Percentiles rank a stretch among this genome's conserved stretches.
Evolutionary conservation across 2,888 invertebrate genomes (phyloP).

Genomic region (Hirtodrosophila cameraria): DNA sequence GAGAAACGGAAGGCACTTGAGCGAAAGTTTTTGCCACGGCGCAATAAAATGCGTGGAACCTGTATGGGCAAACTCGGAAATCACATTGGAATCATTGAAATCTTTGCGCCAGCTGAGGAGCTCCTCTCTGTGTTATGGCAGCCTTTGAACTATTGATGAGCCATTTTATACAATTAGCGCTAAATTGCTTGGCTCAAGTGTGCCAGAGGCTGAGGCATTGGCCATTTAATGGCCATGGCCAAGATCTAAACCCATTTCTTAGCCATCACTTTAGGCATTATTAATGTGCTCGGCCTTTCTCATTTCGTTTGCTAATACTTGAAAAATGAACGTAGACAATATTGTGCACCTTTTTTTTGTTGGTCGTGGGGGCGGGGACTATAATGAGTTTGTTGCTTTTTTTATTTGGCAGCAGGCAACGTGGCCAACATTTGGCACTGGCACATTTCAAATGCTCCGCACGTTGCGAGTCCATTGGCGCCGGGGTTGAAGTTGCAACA

Average conservation of each 20-base stretch:
- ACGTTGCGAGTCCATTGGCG: conserved; percentile 55
- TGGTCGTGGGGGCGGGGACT: no score
- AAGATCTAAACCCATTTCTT: background rate
- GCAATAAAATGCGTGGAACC: conserved; percentile 64
- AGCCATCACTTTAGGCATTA: conserved; percentile 40
- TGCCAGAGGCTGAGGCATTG: conserved; percentile 14
- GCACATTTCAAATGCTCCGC: conserved; percentile 60
- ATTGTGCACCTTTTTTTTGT: conserved; percentile 65
- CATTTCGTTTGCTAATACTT: conserved; percentile 61
- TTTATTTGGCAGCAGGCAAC: conserved; percentile 28
- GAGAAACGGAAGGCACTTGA: conserved; percentile 77
- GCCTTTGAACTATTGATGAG: conserved; percentile 77
- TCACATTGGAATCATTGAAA: conserved; percentile 18
- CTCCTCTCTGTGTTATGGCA: conserved; percentile 23
- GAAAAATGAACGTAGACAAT: conserved; percentile 66
- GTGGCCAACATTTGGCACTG: conserved; percentile 50
- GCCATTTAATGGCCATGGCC: conserved; percentile 35
- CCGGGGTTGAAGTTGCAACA: conserved; percentile 59
- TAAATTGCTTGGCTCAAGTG: conserved; percentile 38
- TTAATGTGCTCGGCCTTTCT: conserved; percentile 60
- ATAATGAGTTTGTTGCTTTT: conserved; percentile 67
- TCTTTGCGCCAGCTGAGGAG: conserved; percentile 45
- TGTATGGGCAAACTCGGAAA: conserved; percentile 31
- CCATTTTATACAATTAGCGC: conserved; percentile 69
- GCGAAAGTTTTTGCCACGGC: conserved; percentile 58